Conservation (phyloP, 2,113 vertebrate genomes). For the Syrmaticus mikado region DNA sequence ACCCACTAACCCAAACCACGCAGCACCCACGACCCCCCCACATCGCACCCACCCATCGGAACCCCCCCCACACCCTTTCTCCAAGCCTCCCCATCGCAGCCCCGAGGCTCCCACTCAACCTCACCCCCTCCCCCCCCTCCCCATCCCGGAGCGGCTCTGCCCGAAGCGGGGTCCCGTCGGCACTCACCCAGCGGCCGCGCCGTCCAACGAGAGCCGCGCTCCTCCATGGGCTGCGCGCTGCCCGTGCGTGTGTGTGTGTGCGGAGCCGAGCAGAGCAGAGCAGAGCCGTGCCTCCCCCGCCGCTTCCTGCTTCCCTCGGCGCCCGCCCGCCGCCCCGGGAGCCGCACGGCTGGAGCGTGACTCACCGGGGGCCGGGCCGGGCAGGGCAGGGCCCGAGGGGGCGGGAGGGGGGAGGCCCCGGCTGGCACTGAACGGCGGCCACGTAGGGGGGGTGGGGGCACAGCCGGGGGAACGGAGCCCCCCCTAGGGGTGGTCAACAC, state of each 20-base stretch:
- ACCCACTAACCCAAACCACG: too few relatives aligned
- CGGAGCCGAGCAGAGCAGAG: neutral
- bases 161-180: too few relatives aligned
- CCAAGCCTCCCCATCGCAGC: too few relatives aligned
- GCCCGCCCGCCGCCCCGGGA: neutral
- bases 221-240: conserved; percentile 32
- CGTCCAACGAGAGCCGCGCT: conserved; percentile 39
- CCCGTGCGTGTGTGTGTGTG: neutral
- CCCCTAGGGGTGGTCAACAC: neutral
- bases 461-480: neutral
- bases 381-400: neutral
- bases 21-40: too few relatives aligned
- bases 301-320: conserved; percentile 40
- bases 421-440: neutral
- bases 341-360: conserved; percentile 40
- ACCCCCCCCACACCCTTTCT: too few relatives aligned
- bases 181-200: conserved; percentile 38
- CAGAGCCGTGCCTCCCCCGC: neutral
- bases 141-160: too few relatives aligned
- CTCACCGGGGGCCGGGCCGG: conserved; percentile 51
- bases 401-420: neutral
- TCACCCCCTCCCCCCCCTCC: too few relatives aligned
- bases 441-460: too few relatives aligned
- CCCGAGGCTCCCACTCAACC: neutral
- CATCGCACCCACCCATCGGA: too few relatives aligned